These are phyloP conservation scores for Poecile montanus DNA, from an alignment of 2,797 vertebrate species.

Conservation along the genomic window DNA sequence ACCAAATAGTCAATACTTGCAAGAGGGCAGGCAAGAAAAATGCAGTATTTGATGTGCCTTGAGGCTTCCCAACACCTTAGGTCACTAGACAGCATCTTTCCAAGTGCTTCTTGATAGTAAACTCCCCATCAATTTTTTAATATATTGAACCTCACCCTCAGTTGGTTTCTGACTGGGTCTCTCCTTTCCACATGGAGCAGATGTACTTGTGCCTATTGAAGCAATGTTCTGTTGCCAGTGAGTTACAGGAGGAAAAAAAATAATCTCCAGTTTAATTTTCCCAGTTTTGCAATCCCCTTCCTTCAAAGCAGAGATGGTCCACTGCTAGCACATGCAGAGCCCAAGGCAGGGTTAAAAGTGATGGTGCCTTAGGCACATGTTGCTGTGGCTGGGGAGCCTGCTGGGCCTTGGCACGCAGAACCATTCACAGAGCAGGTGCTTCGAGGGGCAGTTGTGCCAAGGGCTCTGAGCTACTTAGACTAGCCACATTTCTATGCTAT, in stretches of 20 bases:
- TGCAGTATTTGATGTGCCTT: background rate
- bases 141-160: background rate
- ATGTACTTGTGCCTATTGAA: background rate
- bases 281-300: background rate
- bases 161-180: background rate
- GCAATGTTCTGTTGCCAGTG: background rate
- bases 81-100: background rate
- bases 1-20: background rate
- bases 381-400: background rate
- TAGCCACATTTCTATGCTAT: background rate
- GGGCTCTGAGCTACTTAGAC: background rate
- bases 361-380: background rate
- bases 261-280: background rate
- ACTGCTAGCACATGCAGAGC: background rate
- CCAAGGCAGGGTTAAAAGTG: background rate
- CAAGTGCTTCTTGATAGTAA: background rate
- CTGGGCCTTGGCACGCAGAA: background rate
- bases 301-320: background rate
- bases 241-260: background rate
- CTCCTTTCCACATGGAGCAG: background rate
- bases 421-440: background rate
- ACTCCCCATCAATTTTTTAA: background rate
- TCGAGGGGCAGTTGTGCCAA: background rate
- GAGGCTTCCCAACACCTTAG: background rate
- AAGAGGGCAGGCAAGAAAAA: background rate